Evolutionary conservation across 2,888 invertebrate species (phyloP).

Genomic region (Ramazzottius varieornatus): DNA sequence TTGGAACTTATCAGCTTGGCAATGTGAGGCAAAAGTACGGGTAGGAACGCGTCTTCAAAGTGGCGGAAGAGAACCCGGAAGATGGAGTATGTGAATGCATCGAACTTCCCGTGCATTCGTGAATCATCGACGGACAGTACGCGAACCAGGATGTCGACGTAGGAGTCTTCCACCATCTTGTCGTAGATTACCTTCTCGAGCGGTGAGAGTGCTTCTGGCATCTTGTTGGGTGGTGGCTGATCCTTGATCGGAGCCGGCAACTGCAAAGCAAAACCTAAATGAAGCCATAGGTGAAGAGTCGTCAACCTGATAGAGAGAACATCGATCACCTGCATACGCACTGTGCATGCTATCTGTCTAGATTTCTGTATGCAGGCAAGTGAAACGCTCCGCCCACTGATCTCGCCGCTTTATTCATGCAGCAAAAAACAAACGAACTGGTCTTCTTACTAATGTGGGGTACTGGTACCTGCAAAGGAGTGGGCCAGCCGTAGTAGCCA

Average conservation of each 20-base stretch:
- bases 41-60: conserved; percentile 21
- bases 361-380: no score
- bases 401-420: no score
- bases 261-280: no score
- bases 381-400: no score
- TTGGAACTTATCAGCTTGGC: conserved; percentile 16
- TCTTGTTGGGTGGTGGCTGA: neutral
- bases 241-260: neutral
- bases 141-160: neutral
- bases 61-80: conserved; percentile 19
- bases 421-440: no score
- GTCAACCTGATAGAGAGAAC: no score
- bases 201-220: neutral
- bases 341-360: no score
- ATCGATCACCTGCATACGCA: no score
- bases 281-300: no score
- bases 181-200: neutral
- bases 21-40: conserved; percentile 19
- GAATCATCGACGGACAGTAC: neutral
- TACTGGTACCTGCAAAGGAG: neutral
- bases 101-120: neutral
- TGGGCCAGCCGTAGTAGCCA: neutral
- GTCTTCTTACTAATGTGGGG: no score
- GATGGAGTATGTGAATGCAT: neutral
- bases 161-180: neutral